These are phyloP conservation scores for Actinia equina DNA, from an alignment of 64 coral and sea anemone genomes.

Conservation along the genomic window DNA sequence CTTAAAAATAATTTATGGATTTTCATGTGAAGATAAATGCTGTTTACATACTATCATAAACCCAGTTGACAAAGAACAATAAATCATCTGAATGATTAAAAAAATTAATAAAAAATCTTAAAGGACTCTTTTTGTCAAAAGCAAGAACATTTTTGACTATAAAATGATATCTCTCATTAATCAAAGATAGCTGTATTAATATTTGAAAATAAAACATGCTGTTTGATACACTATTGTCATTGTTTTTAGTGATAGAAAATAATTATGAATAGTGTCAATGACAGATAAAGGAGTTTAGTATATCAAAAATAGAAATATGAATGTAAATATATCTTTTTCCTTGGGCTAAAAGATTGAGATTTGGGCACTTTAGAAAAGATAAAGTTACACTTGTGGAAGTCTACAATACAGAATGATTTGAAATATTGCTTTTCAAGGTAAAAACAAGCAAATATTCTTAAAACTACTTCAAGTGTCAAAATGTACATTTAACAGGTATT, in stretches of 20 bases:
- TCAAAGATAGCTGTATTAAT: neutral
- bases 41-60: neutral
- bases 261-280: neutral
- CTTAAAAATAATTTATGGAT: conserved; percentile 5
- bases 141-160: no score
- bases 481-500: neutral
- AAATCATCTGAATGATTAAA: neutral
- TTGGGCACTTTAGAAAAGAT: neutral
- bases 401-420: neutral
- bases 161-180: no score
- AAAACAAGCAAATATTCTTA: neutral
- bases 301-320: neutral
- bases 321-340: neutral
- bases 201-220: neutral
- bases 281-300: neutral
- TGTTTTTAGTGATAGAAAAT: neutral
- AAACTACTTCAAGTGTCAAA: neutral
- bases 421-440: neutral
- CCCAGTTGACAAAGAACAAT: neutral
- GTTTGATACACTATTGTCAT: neutral
- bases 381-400: neutral
- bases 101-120: neutral
- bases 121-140: neutral
- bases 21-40: neutral
- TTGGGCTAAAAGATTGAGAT: neutral